Conservation (phyloP, 2,888 invertebrate species). For the Aproaerema taeniolella region DNA sequence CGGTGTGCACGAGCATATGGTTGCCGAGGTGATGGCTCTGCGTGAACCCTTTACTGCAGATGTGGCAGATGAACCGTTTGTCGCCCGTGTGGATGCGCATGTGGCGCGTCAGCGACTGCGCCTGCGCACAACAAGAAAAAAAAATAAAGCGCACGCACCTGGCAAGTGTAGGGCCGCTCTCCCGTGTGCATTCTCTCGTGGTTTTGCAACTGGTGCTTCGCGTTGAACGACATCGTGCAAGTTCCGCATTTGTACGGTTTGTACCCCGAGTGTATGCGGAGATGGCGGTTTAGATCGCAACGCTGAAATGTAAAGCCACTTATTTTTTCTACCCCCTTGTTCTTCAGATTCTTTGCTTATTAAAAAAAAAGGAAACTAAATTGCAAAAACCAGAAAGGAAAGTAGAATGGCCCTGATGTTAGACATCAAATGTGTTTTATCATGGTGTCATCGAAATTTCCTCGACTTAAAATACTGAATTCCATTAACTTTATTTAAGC, state of each 20-base stretch:
- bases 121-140: constrained; percentile 34
- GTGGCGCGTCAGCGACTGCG: constrained; percentile 44
- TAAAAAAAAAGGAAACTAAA: not conserved
- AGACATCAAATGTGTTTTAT: too few species aligned
- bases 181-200: constrained; percentile 74
- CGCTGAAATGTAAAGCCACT: constrained; percentile 51
- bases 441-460: too few species aligned
- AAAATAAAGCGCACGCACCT: constrained; percentile 41
- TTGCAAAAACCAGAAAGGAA: too few species aligned
- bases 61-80: constrained; percentile 45
- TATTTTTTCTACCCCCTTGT: constrained; percentile 6
- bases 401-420: too few species aligned
- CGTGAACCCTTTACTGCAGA: constrained; percentile 47
- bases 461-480: too few species aligned
- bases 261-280: constrained; percentile 73
- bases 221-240: constrained; percentile 73
- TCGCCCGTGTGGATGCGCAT: constrained; percentile 50
- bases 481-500: too few species aligned
- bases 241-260: constrained; percentile 68
- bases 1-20: constrained; percentile 50
- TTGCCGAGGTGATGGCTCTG: constrained; percentile 53
- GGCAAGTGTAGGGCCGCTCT: constrained; percentile 66
- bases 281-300: constrained; percentile 70
- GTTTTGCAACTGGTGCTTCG: constrained; percentile 73
- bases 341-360: not conserved